Conservation (phyloP, 2,113 vertebrate species). For the Cyprinodon brontotheroides region DNA sequence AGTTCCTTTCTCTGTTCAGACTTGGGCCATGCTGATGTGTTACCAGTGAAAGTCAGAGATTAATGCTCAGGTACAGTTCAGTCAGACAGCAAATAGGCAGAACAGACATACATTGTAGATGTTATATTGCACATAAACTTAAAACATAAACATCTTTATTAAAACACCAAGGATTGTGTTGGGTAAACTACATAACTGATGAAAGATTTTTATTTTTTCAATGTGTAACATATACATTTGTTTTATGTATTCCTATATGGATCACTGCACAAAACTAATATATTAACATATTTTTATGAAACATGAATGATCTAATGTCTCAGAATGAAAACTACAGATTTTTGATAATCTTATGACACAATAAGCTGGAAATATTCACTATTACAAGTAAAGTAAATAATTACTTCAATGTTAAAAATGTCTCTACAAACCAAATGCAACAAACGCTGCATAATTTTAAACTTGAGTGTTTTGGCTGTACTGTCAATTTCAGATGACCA, state of each 20-base stretch:
- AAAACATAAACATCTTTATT: too few species aligned
- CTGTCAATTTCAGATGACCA: too few species aligned
- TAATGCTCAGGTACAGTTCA: not conserved
- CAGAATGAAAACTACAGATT: not conserved
- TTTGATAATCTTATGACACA: not conserved
- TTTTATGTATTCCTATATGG: too few species aligned
- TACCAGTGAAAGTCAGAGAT: conserved; percentile 43
- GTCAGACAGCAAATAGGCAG: not conserved
- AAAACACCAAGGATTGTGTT: not conserved
- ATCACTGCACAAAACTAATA: not conserved
- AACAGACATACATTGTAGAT: not conserved
- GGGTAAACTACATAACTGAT: not conserved
- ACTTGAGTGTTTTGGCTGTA: not conserved
- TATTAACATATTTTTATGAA: not conserved
- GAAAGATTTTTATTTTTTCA: not conserved
- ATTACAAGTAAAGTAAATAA: not conserved
- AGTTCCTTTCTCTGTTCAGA: conserved; percentile 60
- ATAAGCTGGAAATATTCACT: not conserved
- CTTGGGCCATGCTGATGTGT: conserved; percentile 30
- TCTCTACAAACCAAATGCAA: not conserved
- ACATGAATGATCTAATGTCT: not conserved
- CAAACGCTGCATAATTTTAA: not conserved
- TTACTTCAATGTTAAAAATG: too few species aligned
- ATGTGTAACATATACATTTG: too few species aligned
- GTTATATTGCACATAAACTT: not conserved